A percentile compares a stretch with the other conserved stretches of the same genome.
These are phyloP conservation scores for Porites divaricata DNA, from an alignment of 92 coral and sea anemone genomes.

Conservation along the genomic window DNA sequence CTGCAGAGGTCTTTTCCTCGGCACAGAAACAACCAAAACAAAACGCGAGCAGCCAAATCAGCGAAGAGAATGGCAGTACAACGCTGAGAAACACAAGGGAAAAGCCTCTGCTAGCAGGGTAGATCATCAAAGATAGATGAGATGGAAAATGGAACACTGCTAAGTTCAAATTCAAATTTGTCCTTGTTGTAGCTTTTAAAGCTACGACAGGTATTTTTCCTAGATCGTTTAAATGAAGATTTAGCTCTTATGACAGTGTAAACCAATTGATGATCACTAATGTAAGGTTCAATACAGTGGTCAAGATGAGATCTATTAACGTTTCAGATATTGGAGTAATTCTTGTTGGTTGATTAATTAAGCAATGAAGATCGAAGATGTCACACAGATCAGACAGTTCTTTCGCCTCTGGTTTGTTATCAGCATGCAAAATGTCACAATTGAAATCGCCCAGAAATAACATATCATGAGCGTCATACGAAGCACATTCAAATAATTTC, in stretches of 20 bases:
- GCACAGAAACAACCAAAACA: too few relatives aligned
- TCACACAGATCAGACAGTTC: conserved; percentile 43
- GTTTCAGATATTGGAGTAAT: conserved; percentile 29
- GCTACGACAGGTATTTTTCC: conserved; percentile 37
- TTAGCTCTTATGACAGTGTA: conserved; percentile 36
- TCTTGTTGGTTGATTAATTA: conserved; percentile 44
- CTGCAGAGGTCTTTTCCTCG: too few relatives aligned
- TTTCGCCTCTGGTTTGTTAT: conserved; percentile 15
- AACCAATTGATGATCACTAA: conserved; percentile 46
- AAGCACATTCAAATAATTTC: conserved; percentile 37
- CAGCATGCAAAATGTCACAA: conserved; percentile 42
- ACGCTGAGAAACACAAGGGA: too few relatives aligned
- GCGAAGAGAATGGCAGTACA: too few relatives aligned
- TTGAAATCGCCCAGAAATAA: conserved; percentile 43
- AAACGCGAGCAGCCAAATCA: too few relatives aligned
- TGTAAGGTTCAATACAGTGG: conserved; percentile 48
- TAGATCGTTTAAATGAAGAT: conserved; percentile 26
- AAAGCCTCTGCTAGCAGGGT: too few relatives aligned
- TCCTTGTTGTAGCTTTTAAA: conserved; percentile 38
- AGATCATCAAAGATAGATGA: conserved; percentile 43
- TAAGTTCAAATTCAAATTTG: conserved; percentile 37
- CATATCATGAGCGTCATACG: conserved; percentile 24
- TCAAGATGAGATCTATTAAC: conserved; percentile 39
- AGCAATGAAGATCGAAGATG: conserved; percentile 38
- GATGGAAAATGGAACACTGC: conserved; percentile 40